Percentiles rank a stretch among this genome's conserved stretches.
phyloP scores from a whole-genome alignment of 2,113 vertebrate species.

The Helogale parvula region DNA sequence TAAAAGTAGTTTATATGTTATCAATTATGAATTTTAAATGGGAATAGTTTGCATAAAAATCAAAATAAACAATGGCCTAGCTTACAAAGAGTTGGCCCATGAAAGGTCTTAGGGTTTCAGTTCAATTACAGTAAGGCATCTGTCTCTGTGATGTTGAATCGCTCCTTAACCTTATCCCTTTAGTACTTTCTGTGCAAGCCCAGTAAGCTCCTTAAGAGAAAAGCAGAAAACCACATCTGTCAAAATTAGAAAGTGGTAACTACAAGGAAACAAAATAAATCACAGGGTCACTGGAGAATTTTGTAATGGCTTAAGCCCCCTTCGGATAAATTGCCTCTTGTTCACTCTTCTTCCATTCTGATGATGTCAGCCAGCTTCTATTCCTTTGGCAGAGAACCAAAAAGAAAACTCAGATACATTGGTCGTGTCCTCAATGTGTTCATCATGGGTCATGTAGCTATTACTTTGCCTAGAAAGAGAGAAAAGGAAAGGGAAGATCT shows the following conservation, averaged over 20 bases:
- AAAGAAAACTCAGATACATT: not conserved
- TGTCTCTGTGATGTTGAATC: constrained; percentile 39
- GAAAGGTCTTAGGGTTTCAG: constrained; percentile 22
- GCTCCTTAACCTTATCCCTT: constrained; percentile 61
- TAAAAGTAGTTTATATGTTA: constrained; percentile 2
- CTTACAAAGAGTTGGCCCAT: not conserved
- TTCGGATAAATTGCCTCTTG: not conserved
- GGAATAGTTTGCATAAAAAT: constrained; percentile 31
- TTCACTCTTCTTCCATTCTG: not conserved
- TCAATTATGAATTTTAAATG: constrained; percentile 58
- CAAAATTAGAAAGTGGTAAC: constrained; percentile 30
- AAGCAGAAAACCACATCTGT: constrained; percentile 9
- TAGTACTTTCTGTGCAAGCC: constrained; percentile 49
- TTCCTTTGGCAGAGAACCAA: not conserved
- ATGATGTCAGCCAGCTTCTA: not conserved
- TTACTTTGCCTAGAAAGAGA: not conserved
- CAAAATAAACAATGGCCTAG: constrained; percentile 57
- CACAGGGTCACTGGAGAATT: not conserved
- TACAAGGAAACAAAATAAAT: constrained; percentile 47
- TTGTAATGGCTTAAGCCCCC: not conserved
- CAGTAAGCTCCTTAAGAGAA: constrained; percentile 68
- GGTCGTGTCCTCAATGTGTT: not conserved
- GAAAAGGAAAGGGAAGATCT: not conserved
- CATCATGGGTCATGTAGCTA: not conserved
- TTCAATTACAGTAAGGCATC: constrained; percentile 64